Evolutionary conservation across 2,888 invertebrate species (phyloP).

Genomic region (Disparrhopalites patrizii): DNA sequence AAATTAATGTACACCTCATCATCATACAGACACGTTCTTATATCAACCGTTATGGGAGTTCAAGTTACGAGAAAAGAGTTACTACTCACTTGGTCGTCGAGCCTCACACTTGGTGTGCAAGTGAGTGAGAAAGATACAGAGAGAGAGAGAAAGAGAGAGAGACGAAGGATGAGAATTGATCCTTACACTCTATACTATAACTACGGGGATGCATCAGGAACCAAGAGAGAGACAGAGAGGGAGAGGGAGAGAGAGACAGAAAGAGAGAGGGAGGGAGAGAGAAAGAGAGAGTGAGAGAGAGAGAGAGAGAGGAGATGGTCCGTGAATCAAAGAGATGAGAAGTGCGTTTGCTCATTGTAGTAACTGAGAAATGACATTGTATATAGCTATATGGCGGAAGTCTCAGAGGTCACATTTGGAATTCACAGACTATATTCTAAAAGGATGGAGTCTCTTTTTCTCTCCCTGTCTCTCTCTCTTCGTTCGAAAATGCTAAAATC

Average conservation of each 20-base stretch:
- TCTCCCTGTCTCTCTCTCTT: background rate
- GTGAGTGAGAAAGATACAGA: too few species aligned
- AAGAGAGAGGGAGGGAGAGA: too few species aligned
- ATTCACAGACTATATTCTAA: conserved; percentile 13
- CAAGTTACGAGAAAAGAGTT: too few species aligned
- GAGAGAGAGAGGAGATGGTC: background rate
- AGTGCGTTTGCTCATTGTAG: conserved; percentile 8
- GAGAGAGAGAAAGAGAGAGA: too few species aligned
- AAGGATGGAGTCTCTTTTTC: conserved; percentile 17
- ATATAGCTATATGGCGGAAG: conserved; percentile 17
- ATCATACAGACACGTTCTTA: too few species aligned
- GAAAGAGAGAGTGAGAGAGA: background rate
- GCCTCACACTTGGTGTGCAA: background rate
- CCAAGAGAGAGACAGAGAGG: background rate
- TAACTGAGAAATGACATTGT: background rate
- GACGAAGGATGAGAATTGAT: background rate
- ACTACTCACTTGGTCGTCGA: too few species aligned
- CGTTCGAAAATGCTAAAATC: background rate
- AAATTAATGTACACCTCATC: too few species aligned
- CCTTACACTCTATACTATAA: background rate
- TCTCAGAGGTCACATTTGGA: conserved; percentile 23
- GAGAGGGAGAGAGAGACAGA: background rate
- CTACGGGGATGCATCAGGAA: too few species aligned
- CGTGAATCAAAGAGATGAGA: conserved; percentile 4
- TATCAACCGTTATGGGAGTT: too few species aligned